Evolutionary conservation across 1,140 invertebrate genomes (phyloP).

Genomic region (Pararge aegeria): DNA sequence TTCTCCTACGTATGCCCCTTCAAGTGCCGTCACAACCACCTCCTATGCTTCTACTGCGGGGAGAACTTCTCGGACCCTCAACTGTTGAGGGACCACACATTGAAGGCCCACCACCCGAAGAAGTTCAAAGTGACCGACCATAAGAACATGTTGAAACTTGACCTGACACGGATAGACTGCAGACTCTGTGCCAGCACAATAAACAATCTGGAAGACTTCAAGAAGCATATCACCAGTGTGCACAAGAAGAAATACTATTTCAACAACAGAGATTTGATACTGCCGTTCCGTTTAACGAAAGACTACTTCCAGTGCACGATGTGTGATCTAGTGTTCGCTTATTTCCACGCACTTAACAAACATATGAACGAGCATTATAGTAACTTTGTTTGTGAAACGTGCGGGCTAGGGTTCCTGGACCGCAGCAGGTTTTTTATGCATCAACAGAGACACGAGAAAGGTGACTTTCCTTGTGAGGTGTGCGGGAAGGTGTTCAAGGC

Average conservation of each 20-base stretch:
- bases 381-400: conserved; percentile 82
- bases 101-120: conserved; percentile 47
- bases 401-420: conserved; percentile 81
- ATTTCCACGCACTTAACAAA: conserved; percentile 66
- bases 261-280: conserved; percentile 46
- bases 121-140: conserved; percentile 62
- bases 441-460: conserved; percentile 65
- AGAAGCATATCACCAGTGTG: conserved; percentile 44
- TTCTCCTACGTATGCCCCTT: conserved; percentile 65
- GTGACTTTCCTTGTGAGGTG: conserved; percentile 68
- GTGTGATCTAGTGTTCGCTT: conserved; percentile 51
- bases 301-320: conserved; percentile 53
- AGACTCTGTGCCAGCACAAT: conserved; percentile 48
- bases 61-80: conserved; percentile 46
- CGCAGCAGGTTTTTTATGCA: conserved; percentile 72
- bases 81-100: conserved; percentile 45
- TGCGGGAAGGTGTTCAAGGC: conserved; percentile 72
- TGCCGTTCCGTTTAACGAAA: conserved; percentile 56
- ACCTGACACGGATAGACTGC: conserved; percentile 62
- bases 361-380: conserved; percentile 72
- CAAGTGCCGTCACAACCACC: conserved; percentile 64
- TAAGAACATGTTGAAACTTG: conserved; percentile 65
- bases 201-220: conserved; percentile 51
- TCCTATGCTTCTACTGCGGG: conserved; percentile 66
- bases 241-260: conserved; percentile 63